Conservation (phyloP, 2,888 invertebrate genomes). For the Sycophila texana region DNA sequence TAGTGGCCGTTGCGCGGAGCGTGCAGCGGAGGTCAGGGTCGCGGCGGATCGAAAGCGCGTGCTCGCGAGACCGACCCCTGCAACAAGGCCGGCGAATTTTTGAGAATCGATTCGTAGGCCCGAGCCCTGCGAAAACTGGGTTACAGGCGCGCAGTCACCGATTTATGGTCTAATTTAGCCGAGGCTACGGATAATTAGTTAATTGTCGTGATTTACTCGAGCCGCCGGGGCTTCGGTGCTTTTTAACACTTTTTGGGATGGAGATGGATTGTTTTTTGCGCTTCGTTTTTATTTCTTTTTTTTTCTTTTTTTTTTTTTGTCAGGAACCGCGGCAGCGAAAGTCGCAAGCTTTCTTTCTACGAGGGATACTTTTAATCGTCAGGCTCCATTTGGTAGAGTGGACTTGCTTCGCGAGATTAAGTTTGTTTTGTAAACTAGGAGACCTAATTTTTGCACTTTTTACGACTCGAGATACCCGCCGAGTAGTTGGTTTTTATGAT, state of each 20-base stretch:
- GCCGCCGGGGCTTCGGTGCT: background rate
- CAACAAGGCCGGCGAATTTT: conserved; percentile 30
- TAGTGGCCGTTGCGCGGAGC: too few relatives aligned
- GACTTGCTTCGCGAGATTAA: too few relatives aligned
- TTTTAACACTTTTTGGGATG: background rate
- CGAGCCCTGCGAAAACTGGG: conserved; percentile 22
- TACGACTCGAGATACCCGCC: too few relatives aligned
- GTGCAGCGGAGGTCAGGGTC: conserved; percentile 41
- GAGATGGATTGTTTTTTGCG: background rate
- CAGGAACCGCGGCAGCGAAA: too few relatives aligned
- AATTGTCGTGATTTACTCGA: conserved; percentile 43
- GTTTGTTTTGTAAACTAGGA: too few relatives aligned
- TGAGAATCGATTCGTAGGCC: conserved; percentile 47
- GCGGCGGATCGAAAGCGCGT: conserved; percentile 43
- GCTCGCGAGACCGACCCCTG: conserved; percentile 14
- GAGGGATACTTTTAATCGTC: too few relatives aligned
- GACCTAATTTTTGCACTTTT: too few relatives aligned
- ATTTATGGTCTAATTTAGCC: conserved; percentile 45
- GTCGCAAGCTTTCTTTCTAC: too few relatives aligned
- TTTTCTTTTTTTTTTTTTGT: background rate
- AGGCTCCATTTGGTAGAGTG: too few relatives aligned
- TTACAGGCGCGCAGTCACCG: background rate
- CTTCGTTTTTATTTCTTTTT: background rate
- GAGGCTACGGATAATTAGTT: conserved; percentile 43
- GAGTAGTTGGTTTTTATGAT: too few relatives aligned